A percentile compares a stretch with the other conserved stretches of the same genome.
These are phyloP conservation scores for Camponotus pennsylvanicus DNA, from an alignment of 1,140 invertebrate genomes.

Conservation along the genomic window DNA sequence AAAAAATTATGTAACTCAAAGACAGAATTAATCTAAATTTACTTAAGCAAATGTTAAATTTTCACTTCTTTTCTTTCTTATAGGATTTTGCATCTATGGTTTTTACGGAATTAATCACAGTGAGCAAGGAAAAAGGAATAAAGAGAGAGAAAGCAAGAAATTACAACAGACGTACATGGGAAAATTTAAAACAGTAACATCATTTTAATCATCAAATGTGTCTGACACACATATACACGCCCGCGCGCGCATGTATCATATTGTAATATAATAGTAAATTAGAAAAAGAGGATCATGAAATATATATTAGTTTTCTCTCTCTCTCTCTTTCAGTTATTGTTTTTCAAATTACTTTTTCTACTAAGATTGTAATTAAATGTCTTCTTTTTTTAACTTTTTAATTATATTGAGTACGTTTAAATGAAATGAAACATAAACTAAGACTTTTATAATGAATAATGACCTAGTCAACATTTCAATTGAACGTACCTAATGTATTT, in stretches of 20 bases:
- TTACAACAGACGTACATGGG: constrained; percentile 69
- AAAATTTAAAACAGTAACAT: constrained; percentile 73
- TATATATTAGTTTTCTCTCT: too few relatives aligned
- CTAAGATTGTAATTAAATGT: neutral
- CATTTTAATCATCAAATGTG: constrained; percentile 58
- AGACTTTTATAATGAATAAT: too few relatives aligned
- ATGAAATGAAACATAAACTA: too few relatives aligned
- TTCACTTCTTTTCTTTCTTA: constrained; percentile 52
- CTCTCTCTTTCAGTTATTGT: neutral
- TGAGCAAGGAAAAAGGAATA: constrained; percentile 81
- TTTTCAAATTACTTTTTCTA: neutral
- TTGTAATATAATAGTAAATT: too few relatives aligned
- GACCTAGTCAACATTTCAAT: too few relatives aligned
- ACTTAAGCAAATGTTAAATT: constrained; percentile 32
- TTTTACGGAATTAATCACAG: constrained; percentile 85
- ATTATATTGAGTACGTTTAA: constrained; percentile 1
- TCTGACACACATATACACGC: too few relatives aligned
- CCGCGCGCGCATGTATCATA: too few relatives aligned
- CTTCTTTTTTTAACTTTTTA: neutral
- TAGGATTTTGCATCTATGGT: constrained; percentile 86
- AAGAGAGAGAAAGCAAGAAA: constrained; percentile 64
- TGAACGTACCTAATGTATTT: too few relatives aligned
- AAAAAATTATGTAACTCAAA: neutral
- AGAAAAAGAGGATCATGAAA: too few relatives aligned
- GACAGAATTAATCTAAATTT: neutral